These are phyloP conservation scores for Trematocara nigrifrons DNA, from an alignment of 2,113 vertebrate genomes.

Conservation along the genomic window DNA sequence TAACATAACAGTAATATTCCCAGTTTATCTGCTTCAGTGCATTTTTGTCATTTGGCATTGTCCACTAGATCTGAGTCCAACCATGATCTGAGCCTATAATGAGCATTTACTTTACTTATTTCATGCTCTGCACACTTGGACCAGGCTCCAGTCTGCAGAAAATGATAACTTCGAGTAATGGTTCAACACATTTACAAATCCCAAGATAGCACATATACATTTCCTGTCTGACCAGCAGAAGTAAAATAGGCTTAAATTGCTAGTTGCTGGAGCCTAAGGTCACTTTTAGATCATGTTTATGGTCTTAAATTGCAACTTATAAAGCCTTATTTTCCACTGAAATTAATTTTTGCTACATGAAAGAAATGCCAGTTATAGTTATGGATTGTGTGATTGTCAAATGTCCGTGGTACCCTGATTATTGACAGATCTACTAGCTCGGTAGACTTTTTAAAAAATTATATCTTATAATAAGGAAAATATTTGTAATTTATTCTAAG, in stretches of 20 bases:
- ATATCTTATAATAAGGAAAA: background rate
- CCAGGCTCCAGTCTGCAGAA: background rate
- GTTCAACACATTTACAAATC: background rate
- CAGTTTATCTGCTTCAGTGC: background rate
- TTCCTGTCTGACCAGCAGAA: background rate
- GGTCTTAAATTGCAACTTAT: background rate
- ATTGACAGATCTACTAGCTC: background rate
- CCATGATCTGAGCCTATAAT: background rate
- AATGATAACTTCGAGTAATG: background rate
- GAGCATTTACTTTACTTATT: background rate
- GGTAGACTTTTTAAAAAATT: accelerated
- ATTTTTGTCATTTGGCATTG: background rate
- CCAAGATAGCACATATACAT: background rate
- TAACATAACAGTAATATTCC: background rate
- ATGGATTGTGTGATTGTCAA: background rate
- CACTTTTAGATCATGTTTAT: background rate
- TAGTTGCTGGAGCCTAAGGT: background rate
- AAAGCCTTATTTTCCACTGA: background rate
- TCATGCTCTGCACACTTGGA: background rate
- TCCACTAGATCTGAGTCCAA: background rate
- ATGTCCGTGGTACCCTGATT: background rate
- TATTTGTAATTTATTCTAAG: background rate
- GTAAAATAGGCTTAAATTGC: background rate
- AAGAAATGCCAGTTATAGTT: background rate
- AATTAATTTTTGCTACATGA: background rate